These are phyloP conservation scores for Acanthurus leucopareius DNA, from an alignment of 2,797 vertebrate species.

Conservation along the genomic window DNA sequence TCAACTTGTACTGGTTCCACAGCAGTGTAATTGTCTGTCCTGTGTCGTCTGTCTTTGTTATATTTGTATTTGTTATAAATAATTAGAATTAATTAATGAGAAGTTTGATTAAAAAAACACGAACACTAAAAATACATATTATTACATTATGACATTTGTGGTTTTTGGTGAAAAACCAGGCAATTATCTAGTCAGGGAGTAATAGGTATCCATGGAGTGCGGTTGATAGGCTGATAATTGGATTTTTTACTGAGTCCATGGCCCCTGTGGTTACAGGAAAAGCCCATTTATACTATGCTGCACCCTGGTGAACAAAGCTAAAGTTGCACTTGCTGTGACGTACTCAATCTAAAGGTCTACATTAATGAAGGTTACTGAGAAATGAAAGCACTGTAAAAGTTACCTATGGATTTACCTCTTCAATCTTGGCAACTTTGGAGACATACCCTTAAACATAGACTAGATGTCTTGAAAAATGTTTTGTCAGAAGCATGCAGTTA, in stretches of 20 bases:
- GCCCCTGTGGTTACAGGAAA: neutral
- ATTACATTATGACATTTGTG: neutral
- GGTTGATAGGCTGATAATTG: neutral
- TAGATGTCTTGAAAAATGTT: neutral
- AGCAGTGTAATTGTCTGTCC: too few relatives aligned
- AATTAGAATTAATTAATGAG: too few relatives aligned
- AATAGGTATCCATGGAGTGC: neutral
- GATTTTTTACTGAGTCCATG: neutral
- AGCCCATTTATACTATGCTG: conserved; percentile 9
- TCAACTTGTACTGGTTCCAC: too few relatives aligned
- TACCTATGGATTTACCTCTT: too few relatives aligned
- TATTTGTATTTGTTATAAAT: too few relatives aligned
- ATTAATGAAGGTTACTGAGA: neutral
- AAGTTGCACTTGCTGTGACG: neutral
- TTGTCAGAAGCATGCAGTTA: too few relatives aligned
- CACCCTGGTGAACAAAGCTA: conserved; percentile 35
- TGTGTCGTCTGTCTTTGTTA: too few relatives aligned
- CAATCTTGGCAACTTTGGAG: neutral
- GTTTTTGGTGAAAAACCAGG: neutral
- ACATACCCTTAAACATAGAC: neutral
- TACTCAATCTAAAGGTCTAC: neutral
- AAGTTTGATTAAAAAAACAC: too few relatives aligned
- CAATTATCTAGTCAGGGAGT: neutral
- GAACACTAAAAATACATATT: neutral
- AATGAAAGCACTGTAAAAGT: neutral